Conservation (phyloP, 2,888 invertebrate genomes). For the Clivina fossor region DNA sequence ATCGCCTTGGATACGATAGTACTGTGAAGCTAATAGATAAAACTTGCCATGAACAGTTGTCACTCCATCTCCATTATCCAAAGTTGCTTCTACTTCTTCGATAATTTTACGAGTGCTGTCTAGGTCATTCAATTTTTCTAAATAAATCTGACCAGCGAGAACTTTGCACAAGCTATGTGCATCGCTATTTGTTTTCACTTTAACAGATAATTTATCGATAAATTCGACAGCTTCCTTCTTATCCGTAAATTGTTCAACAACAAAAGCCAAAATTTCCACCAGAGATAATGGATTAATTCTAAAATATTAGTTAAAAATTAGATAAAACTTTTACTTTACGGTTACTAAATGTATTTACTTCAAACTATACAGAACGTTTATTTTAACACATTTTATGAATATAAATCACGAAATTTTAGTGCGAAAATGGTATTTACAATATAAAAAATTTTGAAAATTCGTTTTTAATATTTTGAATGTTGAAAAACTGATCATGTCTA, state of each 20-base stretch:
- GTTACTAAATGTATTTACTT: too few relatives aligned
- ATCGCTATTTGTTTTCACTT: constrained; percentile 83
- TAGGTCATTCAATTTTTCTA: constrained; percentile 76
- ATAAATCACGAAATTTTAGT: too few relatives aligned
- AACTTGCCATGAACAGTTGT: constrained; percentile 93
- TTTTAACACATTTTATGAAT: too few relatives aligned
- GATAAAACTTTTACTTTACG: background rate
- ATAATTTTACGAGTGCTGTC: constrained; percentile 82
- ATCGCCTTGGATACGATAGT: constrained; percentile 84
- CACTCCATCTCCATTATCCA: constrained; percentile 90
- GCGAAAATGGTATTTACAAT: too few relatives aligned
- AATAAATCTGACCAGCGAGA: constrained; percentile 76
- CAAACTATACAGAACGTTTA: too few relatives aligned
- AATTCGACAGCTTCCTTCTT: constrained; percentile 85
- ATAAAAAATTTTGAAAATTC: too few relatives aligned
- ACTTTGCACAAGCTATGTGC: constrained; percentile 87
- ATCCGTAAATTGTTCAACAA: constrained; percentile 75
- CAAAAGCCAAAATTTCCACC: constrained; percentile 80
- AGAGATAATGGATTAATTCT: constrained; percentile 93
- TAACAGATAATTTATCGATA: constrained; percentile 83
- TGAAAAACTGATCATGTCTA: too few relatives aligned
- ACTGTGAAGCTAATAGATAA: constrained; percentile 89
- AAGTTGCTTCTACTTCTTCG: constrained; percentile 78
- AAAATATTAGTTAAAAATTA: constrained; percentile 46
- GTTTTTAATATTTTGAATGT: too few relatives aligned